Conservation (phyloP, 2,797 vertebrate species). For the Semaprochilodus insignis region DNA sequence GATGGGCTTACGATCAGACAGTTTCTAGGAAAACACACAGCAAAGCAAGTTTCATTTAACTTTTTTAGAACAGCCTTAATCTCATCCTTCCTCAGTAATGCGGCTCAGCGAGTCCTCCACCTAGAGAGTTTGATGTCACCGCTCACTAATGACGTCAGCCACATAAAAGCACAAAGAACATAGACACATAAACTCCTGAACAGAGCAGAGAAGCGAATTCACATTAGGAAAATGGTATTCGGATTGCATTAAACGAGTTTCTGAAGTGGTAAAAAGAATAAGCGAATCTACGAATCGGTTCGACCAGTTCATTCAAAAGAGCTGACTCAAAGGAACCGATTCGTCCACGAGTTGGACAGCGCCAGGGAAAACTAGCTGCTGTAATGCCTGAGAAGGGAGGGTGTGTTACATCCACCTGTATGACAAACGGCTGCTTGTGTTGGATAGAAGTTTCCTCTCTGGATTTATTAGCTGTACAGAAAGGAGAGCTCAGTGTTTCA, state of each 20-base stretch:
- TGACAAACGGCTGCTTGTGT: conserved; percentile 48
- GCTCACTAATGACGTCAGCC: neutral
- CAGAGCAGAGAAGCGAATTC: too few species aligned
- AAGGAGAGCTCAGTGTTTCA: neutral
- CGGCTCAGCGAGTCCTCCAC: neutral
- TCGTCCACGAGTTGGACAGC: neutral
- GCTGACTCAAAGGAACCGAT: neutral
- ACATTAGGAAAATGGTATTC: too few species aligned
- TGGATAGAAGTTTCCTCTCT: neutral
- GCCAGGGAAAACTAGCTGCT: conserved; percentile 58
- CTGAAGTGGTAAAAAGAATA: too few species aligned
- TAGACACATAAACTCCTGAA: neutral
- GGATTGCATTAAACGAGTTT: too few species aligned
- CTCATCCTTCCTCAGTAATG: neutral
- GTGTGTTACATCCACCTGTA: conserved; percentile 75
- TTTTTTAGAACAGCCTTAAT: too few species aligned
- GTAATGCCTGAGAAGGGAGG: conserved; percentile 68
- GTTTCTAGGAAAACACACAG: too few species aligned
- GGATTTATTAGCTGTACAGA: neutral
- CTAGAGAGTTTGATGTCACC: neutral
- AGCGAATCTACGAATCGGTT: neutral
- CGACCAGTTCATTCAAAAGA: neutral
- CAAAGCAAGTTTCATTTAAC: too few species aligned
- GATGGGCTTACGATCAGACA: too few species aligned
- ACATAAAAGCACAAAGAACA: neutral